Conservation (phyloP, 2,113 vertebrate genomes). For the Serinus canaria region DNA sequence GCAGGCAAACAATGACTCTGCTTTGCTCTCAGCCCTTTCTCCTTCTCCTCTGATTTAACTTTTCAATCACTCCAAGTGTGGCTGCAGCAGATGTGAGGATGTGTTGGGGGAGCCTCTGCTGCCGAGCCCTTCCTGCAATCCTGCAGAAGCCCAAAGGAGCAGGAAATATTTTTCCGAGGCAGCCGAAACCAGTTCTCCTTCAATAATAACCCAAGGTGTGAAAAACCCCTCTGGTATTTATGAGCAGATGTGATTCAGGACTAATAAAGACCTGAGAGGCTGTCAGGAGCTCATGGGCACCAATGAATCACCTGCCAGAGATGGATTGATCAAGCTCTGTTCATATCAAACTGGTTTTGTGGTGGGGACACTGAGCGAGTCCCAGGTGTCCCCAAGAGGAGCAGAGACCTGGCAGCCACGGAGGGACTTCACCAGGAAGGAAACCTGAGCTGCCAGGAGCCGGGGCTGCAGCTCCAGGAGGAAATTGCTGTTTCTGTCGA, state of each 20-base stretch:
- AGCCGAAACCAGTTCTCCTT: not conserved
- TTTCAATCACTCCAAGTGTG: not conserved
- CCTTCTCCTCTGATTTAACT: not conserved
- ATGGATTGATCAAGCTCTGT: fast-evolving
- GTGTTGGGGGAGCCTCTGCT: not conserved
- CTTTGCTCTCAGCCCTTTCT: not conserved
- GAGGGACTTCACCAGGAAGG: not conserved
- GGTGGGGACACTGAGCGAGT: fast-evolving
- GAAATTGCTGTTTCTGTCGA: not conserved
- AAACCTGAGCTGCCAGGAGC: not conserved
- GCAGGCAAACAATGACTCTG: constrained; percentile 30
- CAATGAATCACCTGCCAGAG: not conserved
- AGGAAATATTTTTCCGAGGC: constrained; percentile 35
- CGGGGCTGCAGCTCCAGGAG: not conserved
- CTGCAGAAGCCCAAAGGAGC: not conserved
- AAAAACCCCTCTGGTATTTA: constrained; percentile 44
- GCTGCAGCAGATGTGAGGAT: not conserved
- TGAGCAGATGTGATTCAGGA: constrained; percentile 8
- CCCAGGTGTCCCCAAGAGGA: not conserved
- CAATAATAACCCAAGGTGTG: not conserved
- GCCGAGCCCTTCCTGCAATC: not conserved
- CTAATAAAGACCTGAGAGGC: not conserved
- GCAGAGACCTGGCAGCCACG: not conserved
- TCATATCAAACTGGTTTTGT: not conserved
- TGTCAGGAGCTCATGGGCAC: not conserved